These are phyloP conservation scores for Trogon surrucura DNA, from an alignment of 2,113 vertebrate genomes.

Conservation along the genomic window DNA sequence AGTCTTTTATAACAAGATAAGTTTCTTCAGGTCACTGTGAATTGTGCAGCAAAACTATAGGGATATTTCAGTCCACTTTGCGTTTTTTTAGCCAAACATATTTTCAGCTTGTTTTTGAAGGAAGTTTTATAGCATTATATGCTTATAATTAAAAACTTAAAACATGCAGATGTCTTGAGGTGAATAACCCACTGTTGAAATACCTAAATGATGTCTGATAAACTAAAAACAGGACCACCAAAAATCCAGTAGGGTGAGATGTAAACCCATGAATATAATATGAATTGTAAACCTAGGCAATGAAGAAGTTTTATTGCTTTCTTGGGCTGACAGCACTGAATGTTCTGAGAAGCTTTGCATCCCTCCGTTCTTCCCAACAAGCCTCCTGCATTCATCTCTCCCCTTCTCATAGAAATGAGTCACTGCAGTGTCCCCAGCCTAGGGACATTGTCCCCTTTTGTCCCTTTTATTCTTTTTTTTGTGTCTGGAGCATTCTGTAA, in stretches of 20 bases:
- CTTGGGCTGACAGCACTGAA: not conserved
- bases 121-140: not conserved
- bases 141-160: not conserved
- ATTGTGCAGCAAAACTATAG: not conserved
- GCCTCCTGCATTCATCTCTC: not conserved
- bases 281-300: not conserved
- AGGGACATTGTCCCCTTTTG: not conserved
- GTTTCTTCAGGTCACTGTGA: not conserved
- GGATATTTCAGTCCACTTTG: not conserved
- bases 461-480: not conserved
- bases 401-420: not conserved
- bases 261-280: not conserved
- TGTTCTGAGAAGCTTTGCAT: not conserved
- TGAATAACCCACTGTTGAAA: not conserved
- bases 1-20: not conserved
- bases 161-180: not conserved
- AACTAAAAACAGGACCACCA: not conserved
- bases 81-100: not conserved
- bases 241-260: not conserved
- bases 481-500: not conserved
- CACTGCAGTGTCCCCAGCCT: not conserved
- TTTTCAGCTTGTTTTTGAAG: not conserved
- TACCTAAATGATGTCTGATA: not conserved
- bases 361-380: not conserved
- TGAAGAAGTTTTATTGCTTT: not conserved